Percentiles rank a stretch among this genome's conserved stretches.
Evolutionary conservation across 2,888 invertebrate genomes (phyloP).

Genomic region (Ochropacha duplaris): DNA sequence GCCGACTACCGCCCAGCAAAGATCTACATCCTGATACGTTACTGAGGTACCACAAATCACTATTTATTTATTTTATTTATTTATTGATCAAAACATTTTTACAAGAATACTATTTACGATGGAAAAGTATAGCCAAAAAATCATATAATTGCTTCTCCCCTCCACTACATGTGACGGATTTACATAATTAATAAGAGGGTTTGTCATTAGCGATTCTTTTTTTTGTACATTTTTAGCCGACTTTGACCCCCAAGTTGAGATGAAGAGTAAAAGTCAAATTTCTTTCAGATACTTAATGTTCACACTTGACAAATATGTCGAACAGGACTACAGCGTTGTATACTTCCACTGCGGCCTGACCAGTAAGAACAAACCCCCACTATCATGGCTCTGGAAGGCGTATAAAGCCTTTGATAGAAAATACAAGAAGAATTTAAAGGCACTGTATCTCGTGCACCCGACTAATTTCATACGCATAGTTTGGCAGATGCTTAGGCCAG

Average conservation of each 20-base stretch:
- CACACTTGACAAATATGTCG: conserved; percentile 98
- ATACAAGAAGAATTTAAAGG: conserved; percentile 99
- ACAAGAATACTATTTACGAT: too few species aligned
- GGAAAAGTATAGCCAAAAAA: too few species aligned
- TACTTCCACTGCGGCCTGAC: conserved; percentile 99
- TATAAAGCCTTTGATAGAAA: conserved; percentile 98
- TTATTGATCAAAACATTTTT: too few species aligned
- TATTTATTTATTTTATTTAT: neutral
- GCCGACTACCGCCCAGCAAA: conserved; percentile 89
- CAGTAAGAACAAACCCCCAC: conserved; percentile 97
- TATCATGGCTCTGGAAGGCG: conserved; percentile 98
- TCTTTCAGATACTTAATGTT: conserved; percentile 92
- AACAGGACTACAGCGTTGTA: conserved; percentile 98
- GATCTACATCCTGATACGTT: conserved; percentile 85
- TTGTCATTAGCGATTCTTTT: too few species aligned
- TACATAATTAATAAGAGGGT: too few species aligned
- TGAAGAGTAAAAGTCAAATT: neutral
- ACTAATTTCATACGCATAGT: conserved; percentile 97
- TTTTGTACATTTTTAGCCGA: too few species aligned
- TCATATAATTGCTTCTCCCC: too few species aligned
- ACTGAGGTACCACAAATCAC: conserved; percentile 52
- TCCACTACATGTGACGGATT: too few species aligned
- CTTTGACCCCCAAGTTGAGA: too few species aligned
- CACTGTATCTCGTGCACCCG: conserved; percentile 98
- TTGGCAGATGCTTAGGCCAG: conserved; percentile 97